Evolutionary conservation across 1,140 invertebrate genomes (phyloP).

Genomic region (Pissodes strobi): DNA sequence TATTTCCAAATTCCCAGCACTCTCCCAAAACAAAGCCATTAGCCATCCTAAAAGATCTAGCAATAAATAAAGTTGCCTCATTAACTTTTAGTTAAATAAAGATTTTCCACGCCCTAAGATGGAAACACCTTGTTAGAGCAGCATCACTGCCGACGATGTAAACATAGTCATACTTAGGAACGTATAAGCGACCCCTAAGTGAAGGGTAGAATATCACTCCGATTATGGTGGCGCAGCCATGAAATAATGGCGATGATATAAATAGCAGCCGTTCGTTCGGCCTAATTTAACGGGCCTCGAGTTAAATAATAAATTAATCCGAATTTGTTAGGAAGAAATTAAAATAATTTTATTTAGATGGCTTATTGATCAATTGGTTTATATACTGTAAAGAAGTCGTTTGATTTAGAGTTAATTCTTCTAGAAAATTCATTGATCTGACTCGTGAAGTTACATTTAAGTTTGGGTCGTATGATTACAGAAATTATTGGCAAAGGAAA

Average conservation of each 20-base stretch:
- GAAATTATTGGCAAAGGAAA: too few species aligned
- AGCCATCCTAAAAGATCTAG: too few species aligned
- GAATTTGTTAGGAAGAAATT: slow-evolving; percentile 17
- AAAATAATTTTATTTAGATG: slow-evolving; percentile 1
- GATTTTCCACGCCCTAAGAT: too few species aligned
- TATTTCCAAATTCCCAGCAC: too few species aligned
- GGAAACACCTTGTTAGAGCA: too few species aligned
- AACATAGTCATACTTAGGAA: background rate
- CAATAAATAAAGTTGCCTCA: too few species aligned
- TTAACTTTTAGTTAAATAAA: too few species aligned
- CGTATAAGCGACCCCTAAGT: slow-evolving; percentile 4
- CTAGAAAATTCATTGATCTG: too few species aligned
- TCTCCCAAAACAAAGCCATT: too few species aligned
- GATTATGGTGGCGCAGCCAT: slow-evolving; percentile 18
- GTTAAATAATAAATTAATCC: slow-evolving; percentile 20
- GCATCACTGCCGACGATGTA: too few species aligned
- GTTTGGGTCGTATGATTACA: too few species aligned
- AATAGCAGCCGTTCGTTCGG: slow-evolving; percentile 21
- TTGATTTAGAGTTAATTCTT: background rate
- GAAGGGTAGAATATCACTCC: slow-evolving; percentile 21
- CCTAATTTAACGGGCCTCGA: slow-evolving; percentile 17
- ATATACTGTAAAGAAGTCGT: background rate
- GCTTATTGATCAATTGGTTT: slow-evolving; percentile 11
- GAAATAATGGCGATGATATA: slow-evolving; percentile 19
- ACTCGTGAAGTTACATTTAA: background rate